Evolutionary conservation across 1,140 invertebrate species (phyloP).

Genomic region (Lutraria rhynchaena): DNA sequence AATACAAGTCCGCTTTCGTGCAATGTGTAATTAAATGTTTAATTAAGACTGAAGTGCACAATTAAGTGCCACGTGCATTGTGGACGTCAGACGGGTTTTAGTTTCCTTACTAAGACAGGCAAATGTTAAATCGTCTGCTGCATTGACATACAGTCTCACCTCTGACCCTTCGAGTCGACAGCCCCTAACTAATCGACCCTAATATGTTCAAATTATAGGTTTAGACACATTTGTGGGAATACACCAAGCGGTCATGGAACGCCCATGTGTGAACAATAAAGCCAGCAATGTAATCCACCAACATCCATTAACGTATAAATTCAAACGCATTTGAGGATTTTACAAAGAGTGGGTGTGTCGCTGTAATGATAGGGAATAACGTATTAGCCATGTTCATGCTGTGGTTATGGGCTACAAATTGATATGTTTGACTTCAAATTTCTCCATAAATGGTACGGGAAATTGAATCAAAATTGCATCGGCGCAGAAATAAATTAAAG

Average conservation of each 20-base stretch:
- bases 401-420: constrained; percentile 30
- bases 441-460: constrained; percentile 33
- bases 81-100: neutral
- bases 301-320: constrained; percentile 40
- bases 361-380: constrained; percentile 40
- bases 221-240: constrained; percentile 41
- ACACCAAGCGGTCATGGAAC: constrained; percentile 28
- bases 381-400: constrained; percentile 13
- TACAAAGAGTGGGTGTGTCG: constrained; percentile 35
- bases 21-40: neutral
- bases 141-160: neutral
- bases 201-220: constrained; percentile 55
- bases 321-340: constrained; percentile 25
- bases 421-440: constrained; percentile 34
- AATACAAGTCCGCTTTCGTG: neutral
- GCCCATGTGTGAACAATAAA: constrained; percentile 38
- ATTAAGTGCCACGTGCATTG: neutral
- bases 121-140: constrained; percentile 12
- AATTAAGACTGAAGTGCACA: neutral
- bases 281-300: constrained; percentile 6
- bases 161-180: constrained; percentile 26
- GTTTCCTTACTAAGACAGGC: neutral
- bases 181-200: constrained; percentile 46
- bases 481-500: neutral
- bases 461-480: constrained; percentile 28